phyloP scores from a whole-genome alignment of 1,140 invertebrate species.

The Drosophila pseudoananassae region DNA sequence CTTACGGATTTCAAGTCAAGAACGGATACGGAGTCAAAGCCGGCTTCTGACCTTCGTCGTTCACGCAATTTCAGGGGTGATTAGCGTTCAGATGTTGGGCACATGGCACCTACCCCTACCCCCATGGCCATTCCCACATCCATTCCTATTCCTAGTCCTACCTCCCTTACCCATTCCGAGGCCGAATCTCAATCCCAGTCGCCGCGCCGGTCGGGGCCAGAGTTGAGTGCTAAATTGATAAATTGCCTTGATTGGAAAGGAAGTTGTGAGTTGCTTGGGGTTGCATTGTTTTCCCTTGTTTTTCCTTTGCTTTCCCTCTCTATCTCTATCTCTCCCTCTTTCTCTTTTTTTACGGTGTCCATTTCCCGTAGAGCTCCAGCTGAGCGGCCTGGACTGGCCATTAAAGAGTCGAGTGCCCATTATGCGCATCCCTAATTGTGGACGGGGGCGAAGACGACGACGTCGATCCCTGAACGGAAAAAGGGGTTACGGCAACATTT shows the following conservation, averaged over 20 bases:
- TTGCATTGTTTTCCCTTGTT: slow-evolving; percentile 42
- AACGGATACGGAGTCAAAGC: slow-evolving; percentile 32
- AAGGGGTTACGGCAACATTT: slow-evolving; percentile 21
- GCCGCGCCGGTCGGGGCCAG: slow-evolving; percentile 22
- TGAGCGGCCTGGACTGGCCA: slow-evolving; percentile 33
- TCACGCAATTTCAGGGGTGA: slow-evolving; percentile 78
- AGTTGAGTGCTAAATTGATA: slow-evolving; percentile 80
- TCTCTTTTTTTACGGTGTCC: slow-evolving; percentile 39
- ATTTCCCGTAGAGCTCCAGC: slow-evolving; percentile 46
- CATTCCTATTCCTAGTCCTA: neutral
- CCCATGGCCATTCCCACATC: slow-evolving; percentile 6
- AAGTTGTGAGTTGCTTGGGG: slow-evolving; percentile 63
- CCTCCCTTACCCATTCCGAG: slow-evolving; percentile 2
- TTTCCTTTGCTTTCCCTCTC: slow-evolving; percentile 13
- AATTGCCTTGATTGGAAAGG: slow-evolving; percentile 79
- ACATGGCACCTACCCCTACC: slow-evolving; percentile 38
- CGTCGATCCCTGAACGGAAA: slow-evolving; percentile 9
- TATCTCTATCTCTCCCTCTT: neutral
- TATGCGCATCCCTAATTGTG: slow-evolving; percentile 47
- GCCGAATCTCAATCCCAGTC: slow-evolving; percentile 5
- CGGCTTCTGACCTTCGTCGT: slow-evolving; percentile 64
- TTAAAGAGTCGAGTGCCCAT: slow-evolving; percentile 48
- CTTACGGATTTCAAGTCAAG: slow-evolving; percentile 1
- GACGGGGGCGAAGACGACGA: neutral
- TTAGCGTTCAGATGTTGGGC: slow-evolving; percentile 61